Evolutionary conservation across 2,797 vertebrate genomes (phyloP), one percentile per base, ranked within the genome.

Genomic region (Meda fulgida): DNA sequence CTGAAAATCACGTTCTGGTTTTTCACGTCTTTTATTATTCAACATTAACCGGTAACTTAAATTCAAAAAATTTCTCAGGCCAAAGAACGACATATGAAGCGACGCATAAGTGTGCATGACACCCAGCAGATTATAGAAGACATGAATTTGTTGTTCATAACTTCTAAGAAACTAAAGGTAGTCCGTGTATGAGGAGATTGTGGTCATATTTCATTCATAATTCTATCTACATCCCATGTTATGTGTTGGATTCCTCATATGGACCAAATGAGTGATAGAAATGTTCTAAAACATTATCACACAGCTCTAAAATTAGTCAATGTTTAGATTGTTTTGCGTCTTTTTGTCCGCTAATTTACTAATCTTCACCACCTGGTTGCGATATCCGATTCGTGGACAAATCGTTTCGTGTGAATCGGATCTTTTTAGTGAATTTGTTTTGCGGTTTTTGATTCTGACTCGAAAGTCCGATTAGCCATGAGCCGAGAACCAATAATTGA

Each of bases 141-240:
- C 55, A 88, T 92, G 81, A 88, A 92, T 89, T 78, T 89, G 85
- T 90, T 94, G 86, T 90, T 81, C 75, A 92, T 89, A 84, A 90
- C 91, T 89, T 91, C 90, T 90, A 92, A 89, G 87, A 91, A 91
- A 90, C 69, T 91, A 58, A 88, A 94, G 91, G 91, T 89, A 51
- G 78, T n/a, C 11, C 73, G 23, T 65, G 69, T 85, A 34, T 66
- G 34, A 8, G 26, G 55, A 83, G 73, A n/a, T 78, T 58, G 78
- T 84, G 77, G 60, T 89, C 77, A 85, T 88, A 69, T 86, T 77
- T 88, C 84, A 51, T 10, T 79, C 29, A 6, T 16, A n/a, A 19
- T 19, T 26, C 48, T 26, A 19, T 1, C 21, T 11, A 31, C 5
- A 43, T 7, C 8, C 75, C 38, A 60, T 38, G 7, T 19, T 40